Conservation (phyloP, 2,888 invertebrate genomes). For the Drosophila ochracea region DNA sequence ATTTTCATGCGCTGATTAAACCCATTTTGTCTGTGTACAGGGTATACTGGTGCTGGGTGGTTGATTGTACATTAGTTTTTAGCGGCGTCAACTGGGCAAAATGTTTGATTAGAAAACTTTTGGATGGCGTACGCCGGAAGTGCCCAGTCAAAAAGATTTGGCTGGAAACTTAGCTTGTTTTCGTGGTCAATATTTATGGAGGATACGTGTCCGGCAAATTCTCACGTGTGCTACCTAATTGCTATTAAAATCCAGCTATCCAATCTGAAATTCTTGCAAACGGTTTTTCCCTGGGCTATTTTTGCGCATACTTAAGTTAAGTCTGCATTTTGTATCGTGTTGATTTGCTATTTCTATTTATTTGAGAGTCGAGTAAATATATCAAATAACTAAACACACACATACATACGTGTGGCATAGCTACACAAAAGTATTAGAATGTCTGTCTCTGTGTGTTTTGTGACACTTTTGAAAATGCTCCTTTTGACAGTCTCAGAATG, state of each 20-base stretch:
- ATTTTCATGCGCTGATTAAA: background rate
- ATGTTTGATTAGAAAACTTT: conserved; percentile 77
- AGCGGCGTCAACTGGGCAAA: conserved; percentile 49
- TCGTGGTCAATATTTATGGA: conserved; percentile 44
- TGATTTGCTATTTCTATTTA: conserved; percentile 41
- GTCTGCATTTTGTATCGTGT: conserved; percentile 21
- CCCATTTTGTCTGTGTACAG: background rate
- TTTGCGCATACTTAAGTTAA: conserved; percentile 13
- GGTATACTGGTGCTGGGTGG: background rate
- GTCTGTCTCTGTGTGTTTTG: background rate
- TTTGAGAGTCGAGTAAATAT: conserved; percentile 39
- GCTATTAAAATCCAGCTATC: conserved; percentile 30
- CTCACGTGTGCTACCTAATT: conserved; percentile 41
- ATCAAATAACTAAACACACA: conserved; percentile 43
- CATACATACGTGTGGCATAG: background rate
- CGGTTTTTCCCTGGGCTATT: conserved; percentile 2
- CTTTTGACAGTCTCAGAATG: conserved; percentile 62
- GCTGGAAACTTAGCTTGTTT: conserved; percentile 36
- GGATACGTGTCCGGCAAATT: conserved; percentile 21
- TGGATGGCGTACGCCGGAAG: conserved; percentile 32
- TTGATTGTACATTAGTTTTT: conserved; percentile 40
- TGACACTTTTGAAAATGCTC: conserved; percentile 41
- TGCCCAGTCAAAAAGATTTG: conserved; percentile 60
- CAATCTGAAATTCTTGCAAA: background rate
- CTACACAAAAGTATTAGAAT: background rate